These are phyloP conservation scores for Calameuta filiformis DNA, from an alignment of 2,888 invertebrate genomes.

Conservation along the genomic window DNA sequence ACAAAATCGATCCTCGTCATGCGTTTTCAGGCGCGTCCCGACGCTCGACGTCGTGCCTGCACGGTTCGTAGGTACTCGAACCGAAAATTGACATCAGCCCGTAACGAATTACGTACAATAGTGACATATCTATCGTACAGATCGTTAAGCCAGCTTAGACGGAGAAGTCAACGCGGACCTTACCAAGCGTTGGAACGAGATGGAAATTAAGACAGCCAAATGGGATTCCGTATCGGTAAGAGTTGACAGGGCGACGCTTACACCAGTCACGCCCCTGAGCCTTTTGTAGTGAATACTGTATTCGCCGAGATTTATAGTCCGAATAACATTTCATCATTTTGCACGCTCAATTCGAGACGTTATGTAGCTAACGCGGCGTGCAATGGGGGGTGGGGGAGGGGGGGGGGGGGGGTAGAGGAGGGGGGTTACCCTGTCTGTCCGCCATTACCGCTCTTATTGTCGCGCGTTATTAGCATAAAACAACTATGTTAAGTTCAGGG, in stretches of 20 bases:
- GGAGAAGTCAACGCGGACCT: constrained; percentile 7
- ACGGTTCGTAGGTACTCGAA: constrained; percentile 30
- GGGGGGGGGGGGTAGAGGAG: not conserved
- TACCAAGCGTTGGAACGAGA: constrained; percentile 9
- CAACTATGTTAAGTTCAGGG: constrained; percentile 21
- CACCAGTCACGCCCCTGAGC: constrained; percentile 17
- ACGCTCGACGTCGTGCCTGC: constrained; percentile 6
- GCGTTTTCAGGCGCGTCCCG: not conserved
- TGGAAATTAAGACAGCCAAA: constrained; percentile 1
- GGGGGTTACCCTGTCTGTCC: constrained; percentile 1
- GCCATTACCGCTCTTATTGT: not conserved
- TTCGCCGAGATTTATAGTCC: constrained; percentile 52
- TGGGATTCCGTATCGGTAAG: constrained; percentile 4
- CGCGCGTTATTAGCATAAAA: constrained; percentile 44
- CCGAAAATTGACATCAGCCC: constrained; percentile 53
- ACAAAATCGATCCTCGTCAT: not conserved
- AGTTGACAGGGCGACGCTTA: too few relatives aligned
- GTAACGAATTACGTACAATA: constrained; percentile 58
- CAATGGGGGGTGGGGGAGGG: not conserved
- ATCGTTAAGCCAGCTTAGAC: not conserved
- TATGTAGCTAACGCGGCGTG: constrained; percentile 33
- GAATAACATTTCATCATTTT: constrained; percentile 53
- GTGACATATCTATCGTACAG: constrained; percentile 59
- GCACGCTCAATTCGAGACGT: constrained; percentile 52
- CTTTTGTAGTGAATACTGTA: not conserved